Evolutionary conservation across 2,888 invertebrate species (phyloP).

Genomic region (Agonopterix heracliana): DNA sequence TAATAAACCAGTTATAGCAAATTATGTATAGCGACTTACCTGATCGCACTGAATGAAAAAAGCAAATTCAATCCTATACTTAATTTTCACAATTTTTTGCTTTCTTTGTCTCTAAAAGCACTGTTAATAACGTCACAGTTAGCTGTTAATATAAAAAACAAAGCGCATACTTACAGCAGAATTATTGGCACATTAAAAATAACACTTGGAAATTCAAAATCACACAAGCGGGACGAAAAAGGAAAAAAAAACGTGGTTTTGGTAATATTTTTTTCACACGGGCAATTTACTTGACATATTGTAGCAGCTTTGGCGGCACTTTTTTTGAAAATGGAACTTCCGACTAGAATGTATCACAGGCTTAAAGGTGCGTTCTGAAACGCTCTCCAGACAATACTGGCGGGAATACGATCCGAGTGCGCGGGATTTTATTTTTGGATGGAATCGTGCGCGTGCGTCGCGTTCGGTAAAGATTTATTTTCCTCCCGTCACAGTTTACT

Average conservation of each 20-base stretch:
- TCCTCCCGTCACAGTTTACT: conserved; percentile 61
- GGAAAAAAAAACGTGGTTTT: conserved; percentile 12
- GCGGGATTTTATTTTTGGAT: conserved; percentile 59
- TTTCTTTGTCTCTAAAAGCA: no score
- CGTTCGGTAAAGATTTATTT: conserved; percentile 37
- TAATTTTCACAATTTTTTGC: no score
- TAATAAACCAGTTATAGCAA: no score
- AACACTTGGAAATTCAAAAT: conserved; percentile 35
- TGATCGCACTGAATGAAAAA: no score
- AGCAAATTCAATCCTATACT: no score
- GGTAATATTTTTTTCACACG: conserved; percentile 19
- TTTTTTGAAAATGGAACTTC: conserved; percentile 15
- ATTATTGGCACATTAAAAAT: conserved; percentile 50
- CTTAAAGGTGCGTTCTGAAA: conserved; percentile 31
- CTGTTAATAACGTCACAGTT: no score
- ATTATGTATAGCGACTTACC: no score
- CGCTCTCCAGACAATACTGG: conserved; percentile 53
- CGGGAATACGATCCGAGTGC: conserved; percentile 61
- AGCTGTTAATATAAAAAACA: conserved; percentile 13
- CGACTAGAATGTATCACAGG: conserved; percentile 68
- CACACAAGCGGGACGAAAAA: conserved; percentile 45
- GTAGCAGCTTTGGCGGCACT: conserved; percentile 15
- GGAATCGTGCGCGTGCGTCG: conserved; percentile 43
- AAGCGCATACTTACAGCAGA: conserved; percentile 62
- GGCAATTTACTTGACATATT: conserved; percentile 34